A percentile compares a stretch with the other conserved stretches of the same genome.
These are phyloP conservation scores for Malthinus seriepunctatus DNA, from an alignment of 2,888 invertebrate genomes.

Conservation along the genomic window DNA sequence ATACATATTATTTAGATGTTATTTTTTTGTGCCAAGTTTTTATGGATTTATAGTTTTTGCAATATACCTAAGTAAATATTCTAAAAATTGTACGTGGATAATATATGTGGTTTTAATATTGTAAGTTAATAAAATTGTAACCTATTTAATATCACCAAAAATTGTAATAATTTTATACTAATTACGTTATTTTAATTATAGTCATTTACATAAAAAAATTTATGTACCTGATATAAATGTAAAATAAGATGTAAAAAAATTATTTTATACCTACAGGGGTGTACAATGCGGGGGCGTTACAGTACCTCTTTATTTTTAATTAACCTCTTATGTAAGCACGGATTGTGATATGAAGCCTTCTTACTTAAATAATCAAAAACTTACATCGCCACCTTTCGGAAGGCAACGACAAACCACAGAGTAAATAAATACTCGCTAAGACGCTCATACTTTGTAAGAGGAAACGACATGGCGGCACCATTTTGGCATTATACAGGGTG, in stretches of 20 bases:
- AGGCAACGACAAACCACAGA: no score
- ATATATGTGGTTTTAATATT: background rate
- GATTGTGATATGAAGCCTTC: background rate
- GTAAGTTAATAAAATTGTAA: background rate
- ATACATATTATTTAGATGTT: no score
- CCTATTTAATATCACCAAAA: background rate
- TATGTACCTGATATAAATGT: conserved; percentile 16
- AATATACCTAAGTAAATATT: no score
- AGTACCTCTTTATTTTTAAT: background rate
- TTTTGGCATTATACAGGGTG: no score
- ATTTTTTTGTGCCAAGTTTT: no score
- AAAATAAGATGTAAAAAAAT: conserved; percentile 3
- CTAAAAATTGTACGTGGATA: background rate
- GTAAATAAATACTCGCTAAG: no score
- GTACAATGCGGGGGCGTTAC: background rate
- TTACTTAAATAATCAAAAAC: no score
- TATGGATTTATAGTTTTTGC: no score
- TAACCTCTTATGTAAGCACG: background rate
- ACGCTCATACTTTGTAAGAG: no score
- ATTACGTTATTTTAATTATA: conserved; percentile 5
- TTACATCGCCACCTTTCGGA: no score
- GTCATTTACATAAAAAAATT: conserved; percentile 14
- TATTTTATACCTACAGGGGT: background rate
- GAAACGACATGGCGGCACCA: no score
- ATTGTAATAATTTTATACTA: conserved; percentile 3